These are phyloP conservation scores for Lasiurus cinereus DNA, from an alignment of 2,113 vertebrate species.

Conservation along the genomic window DNA sequence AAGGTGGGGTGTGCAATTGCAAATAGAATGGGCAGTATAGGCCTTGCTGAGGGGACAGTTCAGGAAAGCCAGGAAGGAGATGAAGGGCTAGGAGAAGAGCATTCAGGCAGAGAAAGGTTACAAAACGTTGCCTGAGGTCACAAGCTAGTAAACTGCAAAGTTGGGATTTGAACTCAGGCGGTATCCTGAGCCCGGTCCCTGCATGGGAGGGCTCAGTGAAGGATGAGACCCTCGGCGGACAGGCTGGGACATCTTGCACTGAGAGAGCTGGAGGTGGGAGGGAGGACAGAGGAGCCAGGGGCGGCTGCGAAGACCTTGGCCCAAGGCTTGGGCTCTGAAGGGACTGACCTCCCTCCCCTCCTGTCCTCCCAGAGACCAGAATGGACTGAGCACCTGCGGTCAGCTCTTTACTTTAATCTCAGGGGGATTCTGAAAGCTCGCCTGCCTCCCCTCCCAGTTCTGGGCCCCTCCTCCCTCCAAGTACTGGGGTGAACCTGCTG, in stretches of 20 bases:
- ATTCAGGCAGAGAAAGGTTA: not conserved
- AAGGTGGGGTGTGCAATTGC: fast-evolving
- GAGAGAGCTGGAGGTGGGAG: not conserved
- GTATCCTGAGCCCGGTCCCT: not conserved
- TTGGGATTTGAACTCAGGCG: not conserved
- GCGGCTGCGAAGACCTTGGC: not conserved
- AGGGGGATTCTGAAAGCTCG: not conserved
- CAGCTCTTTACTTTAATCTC: constrained; percentile 67
- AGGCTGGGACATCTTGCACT: fast-evolving
- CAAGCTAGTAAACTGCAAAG: not conserved
- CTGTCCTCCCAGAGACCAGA: not conserved
- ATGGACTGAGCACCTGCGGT: not conserved
- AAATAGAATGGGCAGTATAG: not conserved
- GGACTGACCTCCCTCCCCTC: not conserved
- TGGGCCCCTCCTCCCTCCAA: constrained; percentile 49
- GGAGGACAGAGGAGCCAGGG: fast-evolving
- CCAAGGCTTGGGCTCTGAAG: not conserved
- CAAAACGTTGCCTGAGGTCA: not conserved
- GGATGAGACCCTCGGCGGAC: not conserved
- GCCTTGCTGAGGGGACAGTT: not conserved
- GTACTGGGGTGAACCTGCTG: not conserved
- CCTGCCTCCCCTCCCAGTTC: not conserved
- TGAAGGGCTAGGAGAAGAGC: not conserved
- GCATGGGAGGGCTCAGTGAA: no score
- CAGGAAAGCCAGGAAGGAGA: not conserved